Evolutionary conservation across 2,797 vertebrate genomes (phyloP).

Genomic region (Thamnophis elegans): DNA sequence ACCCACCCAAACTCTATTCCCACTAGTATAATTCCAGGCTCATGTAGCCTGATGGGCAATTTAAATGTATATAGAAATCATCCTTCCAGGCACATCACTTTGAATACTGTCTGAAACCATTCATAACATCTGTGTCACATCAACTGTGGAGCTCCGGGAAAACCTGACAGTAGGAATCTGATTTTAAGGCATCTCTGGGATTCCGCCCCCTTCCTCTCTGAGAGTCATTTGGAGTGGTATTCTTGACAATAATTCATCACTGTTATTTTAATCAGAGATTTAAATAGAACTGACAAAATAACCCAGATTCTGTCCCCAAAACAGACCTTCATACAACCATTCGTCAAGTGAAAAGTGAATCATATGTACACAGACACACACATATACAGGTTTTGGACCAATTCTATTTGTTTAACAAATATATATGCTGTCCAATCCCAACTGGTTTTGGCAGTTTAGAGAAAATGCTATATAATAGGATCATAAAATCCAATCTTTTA

Average conservation of each 20-base stretch:
- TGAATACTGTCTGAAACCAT: background rate
- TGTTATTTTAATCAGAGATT: background rate
- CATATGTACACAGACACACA: background rate
- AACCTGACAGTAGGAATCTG: background rate
- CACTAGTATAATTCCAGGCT: background rate
- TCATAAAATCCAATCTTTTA: background rate
- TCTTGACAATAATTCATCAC: background rate
- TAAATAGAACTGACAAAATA: constrained; percentile 43
- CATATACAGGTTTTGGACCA: background rate
- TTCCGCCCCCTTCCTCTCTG: rapidly evolving
- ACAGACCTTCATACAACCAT: background rate
- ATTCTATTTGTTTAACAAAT: background rate
- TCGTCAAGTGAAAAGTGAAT: background rate
- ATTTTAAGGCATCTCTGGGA: constrained; percentile 5
- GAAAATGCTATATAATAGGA: background rate
- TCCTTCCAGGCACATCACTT: background rate
- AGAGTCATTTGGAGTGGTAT: constrained; percentile 37
- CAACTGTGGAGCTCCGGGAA: background rate
- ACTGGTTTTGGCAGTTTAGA: background rate
- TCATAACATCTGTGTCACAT: constrained; percentile 16
- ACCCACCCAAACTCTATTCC: background rate
- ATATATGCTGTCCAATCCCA: background rate
- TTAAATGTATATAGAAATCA: rapidly evolving
- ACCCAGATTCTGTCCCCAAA: constrained; percentile 36
- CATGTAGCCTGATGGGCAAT: background rate